phyloP scores from a whole-genome alignment of 2,888 invertebrate genomes.

The Amaurobius ferox region DNA sequence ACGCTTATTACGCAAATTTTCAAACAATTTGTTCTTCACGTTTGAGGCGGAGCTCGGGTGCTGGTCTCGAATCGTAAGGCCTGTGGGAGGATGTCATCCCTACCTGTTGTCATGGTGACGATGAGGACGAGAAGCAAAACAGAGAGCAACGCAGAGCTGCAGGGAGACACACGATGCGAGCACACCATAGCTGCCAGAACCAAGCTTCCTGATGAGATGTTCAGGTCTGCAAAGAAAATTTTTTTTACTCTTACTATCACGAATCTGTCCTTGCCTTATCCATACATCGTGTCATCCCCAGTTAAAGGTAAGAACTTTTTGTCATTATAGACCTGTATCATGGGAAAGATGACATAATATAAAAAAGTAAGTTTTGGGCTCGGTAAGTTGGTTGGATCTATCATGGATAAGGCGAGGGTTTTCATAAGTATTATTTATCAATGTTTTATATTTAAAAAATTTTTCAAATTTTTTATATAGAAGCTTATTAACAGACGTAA shows the following conservation, averaged over 20 bases:
- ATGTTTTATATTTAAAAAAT: neutral
- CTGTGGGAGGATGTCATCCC: slow-evolving; percentile 59
- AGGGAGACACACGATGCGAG: slow-evolving; percentile 33
- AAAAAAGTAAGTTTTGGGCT: neutral
- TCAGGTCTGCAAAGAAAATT: slow-evolving; percentile 59
- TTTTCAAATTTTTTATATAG: too few relatives aligned
- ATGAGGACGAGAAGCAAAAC: slow-evolving; percentile 64
- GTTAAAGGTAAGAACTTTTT: slow-evolving; percentile 30
- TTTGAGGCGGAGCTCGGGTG: slow-evolving; percentile 19
- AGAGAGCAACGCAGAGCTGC: slow-evolving; percentile 38
- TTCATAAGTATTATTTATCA: neutral
- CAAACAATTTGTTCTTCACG: too few relatives aligned
- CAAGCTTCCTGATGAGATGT: slow-evolving; percentile 44
- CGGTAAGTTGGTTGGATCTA: neutral
- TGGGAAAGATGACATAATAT: neutral
- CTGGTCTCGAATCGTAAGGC: slow-evolving; percentile 42
- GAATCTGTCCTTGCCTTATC: slow-evolving; percentile 47
- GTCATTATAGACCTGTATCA: neutral
- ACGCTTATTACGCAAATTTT: too few relatives aligned
- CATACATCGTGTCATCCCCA: slow-evolving; percentile 2
- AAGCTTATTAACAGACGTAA: too few relatives aligned
- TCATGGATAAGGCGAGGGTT: neutral
- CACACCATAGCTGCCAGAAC: slow-evolving; percentile 38
- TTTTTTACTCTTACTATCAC: neutral
- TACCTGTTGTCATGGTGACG: slow-evolving; percentile 66